Conservation (phyloP, 2,888 invertebrate species). For the Mellilla xanthometata region DNA sequence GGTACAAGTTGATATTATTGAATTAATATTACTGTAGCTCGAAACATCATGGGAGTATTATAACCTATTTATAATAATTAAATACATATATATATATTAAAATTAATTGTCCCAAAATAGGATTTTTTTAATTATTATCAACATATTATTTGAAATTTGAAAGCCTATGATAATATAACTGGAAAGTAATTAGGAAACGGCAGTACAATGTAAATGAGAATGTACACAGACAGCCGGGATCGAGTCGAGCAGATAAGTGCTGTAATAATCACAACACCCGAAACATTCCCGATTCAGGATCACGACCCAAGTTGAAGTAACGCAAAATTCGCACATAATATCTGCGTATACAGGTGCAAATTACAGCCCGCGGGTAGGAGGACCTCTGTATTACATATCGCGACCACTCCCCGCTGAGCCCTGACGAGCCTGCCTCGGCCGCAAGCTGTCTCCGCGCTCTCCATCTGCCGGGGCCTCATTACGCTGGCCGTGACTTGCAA, state of each 20-base stretch:
- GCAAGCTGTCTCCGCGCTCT: conserved; percentile 32
- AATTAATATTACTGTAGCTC: too few relatives aligned
- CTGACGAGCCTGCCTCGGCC: conserved; percentile 38
- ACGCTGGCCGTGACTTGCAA: conserved; percentile 60
- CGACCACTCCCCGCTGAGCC: conserved; percentile 50
- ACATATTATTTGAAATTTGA: too few relatives aligned
- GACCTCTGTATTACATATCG: conserved; percentile 61
- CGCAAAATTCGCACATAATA: conserved; percentile 73
- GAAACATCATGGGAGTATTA: too few relatives aligned
- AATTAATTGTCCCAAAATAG: too few relatives aligned
- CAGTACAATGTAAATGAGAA: conserved; percentile 2
- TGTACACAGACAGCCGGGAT: background rate
- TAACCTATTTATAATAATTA: too few relatives aligned
- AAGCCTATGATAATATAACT: too few relatives aligned
- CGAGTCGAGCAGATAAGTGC: conserved; percentile 17
- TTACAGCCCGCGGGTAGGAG: conserved; percentile 63
- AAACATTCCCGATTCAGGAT: conserved; percentile 34
- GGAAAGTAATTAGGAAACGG: conserved; percentile 2
- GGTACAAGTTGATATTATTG: too few relatives aligned
- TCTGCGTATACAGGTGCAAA: conserved; percentile 74
- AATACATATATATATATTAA: too few relatives aligned
- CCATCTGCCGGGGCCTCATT: conserved; percentile 44
- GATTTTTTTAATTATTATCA: too few relatives aligned
- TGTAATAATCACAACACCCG: conserved; percentile 30
- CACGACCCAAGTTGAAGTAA: conserved; percentile 48